Percentiles rank a stretch among this genome's conserved stretches.
Evolutionary conservation across 2,797 vertebrate genomes (phyloP).

Genomic region (Rhyacichthys aspro): DNA sequence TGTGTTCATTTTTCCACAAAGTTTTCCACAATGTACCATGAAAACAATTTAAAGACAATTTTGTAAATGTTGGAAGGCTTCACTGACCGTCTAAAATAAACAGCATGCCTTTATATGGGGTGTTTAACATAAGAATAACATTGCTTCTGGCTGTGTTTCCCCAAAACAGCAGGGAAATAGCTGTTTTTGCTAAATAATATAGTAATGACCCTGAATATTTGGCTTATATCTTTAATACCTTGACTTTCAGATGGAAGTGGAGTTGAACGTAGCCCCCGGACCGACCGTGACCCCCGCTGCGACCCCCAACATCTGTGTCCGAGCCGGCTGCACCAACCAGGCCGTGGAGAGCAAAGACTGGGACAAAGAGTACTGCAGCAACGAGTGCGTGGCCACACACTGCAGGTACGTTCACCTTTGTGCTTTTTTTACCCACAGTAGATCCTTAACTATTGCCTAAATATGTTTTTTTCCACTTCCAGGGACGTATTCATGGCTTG

Average conservation of each 20-base stretch:
- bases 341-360: slow-evolving; percentile 89
- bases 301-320: slow-evolving; percentile 81
- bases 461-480: slow-evolving; percentile 9
- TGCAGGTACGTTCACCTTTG: slow-evolving; percentile 82
- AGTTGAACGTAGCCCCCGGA: slow-evolving; percentile 83
- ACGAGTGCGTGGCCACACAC: slow-evolving; percentile 91
- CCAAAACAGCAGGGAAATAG: too few species aligned
- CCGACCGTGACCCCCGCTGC: slow-evolving; percentile 46
- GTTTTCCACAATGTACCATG: too few species aligned
- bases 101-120: too few species aligned
- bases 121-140: too few species aligned
- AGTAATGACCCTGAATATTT: too few species aligned
- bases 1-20: too few species aligned
- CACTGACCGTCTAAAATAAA: too few species aligned
- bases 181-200: too few species aligned
- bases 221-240: neutral
- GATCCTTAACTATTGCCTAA: neutral
- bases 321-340: slow-evolving; percentile 87
- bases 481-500: slow-evolving; percentile 93
- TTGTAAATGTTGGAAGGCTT: too few species aligned
- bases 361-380: slow-evolving; percentile 93
- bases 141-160: too few species aligned
- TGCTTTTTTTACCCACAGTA: too few species aligned
- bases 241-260: slow-evolving; percentile 85
- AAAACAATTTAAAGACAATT: too few species aligned